Percentiles rank a stretch among this genome's conserved stretches.
Conservation (phyloP, 2,797 vertebrate genomes). For the Tangara arthus region DNA sequence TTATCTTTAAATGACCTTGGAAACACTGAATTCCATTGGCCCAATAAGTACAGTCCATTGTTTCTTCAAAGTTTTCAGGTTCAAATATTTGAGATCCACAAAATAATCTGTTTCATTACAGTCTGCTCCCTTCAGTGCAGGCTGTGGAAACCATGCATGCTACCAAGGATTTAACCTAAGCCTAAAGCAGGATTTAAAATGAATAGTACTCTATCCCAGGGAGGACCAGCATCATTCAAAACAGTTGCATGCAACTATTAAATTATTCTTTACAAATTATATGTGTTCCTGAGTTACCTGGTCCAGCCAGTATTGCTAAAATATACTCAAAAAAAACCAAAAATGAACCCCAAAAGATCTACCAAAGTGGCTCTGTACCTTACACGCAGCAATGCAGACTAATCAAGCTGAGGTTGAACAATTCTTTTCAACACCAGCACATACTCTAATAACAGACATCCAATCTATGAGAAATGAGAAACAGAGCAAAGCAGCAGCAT, state of each 20-base stretch:
- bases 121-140: neutral
- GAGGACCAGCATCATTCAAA: neutral
- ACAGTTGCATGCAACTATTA: neutral
- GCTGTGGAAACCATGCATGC: neutral
- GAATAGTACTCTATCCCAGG: neutral
- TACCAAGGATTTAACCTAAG: neutral
- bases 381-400: neutral
- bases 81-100: neutral
- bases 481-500: neutral
- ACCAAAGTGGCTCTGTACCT: neutral
- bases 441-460: neutral
- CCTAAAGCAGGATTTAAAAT: neutral
- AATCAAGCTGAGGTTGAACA: neutral
- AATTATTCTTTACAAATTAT: neutral
- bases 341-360: neutral
- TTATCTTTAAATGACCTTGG: neutral
- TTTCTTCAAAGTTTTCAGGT: neutral
- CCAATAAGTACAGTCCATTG: neutral
- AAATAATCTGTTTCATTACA: neutral
- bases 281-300: neutral
- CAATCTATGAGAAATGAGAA: neutral
- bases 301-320: neutral
- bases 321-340: neutral
- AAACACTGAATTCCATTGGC: neutral
- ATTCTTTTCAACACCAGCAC: neutral